Evolutionary conservation across 2,888 invertebrate genomes (phyloP).

Genomic region (Allygus modestus): DNA sequence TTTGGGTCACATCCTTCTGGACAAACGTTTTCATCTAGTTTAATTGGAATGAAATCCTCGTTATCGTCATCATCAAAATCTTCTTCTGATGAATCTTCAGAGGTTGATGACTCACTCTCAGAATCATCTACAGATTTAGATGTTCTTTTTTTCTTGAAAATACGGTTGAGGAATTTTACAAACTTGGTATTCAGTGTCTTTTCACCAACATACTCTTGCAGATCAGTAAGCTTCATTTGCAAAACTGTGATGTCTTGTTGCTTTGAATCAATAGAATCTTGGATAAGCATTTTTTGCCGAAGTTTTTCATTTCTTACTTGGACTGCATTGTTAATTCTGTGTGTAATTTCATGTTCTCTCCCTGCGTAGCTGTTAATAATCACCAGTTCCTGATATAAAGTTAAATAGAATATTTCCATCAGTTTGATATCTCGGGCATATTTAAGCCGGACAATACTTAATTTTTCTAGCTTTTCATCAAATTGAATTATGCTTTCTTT

Average conservation of each 20-base stretch:
- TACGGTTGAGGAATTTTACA: constrained; percentile 85
- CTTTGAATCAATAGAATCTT: constrained; percentile 78
- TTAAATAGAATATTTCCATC: constrained; percentile 81
- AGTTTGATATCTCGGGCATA: constrained; percentile 80
- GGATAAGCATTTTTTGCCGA: constrained; percentile 74
- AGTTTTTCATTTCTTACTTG: constrained; percentile 30
- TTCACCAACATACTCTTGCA: constrained; percentile 78
- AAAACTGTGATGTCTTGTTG: constrained; percentile 73
- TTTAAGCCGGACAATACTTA: constrained; percentile 79
- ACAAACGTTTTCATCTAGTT: constrained; percentile 83
- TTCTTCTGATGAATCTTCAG: constrained; percentile 72
- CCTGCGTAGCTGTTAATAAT: constrained; percentile 86
- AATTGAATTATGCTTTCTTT: constrained; percentile 80
- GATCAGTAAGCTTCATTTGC: constrained; percentile 74
- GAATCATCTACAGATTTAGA: constrained; percentile 79
- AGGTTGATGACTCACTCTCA: constrained; percentile 73
- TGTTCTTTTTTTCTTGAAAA: constrained; percentile 89
- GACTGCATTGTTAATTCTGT: constrained; percentile 68
- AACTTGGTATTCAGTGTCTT: constrained; percentile 79
- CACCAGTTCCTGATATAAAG: constrained; percentile 85
- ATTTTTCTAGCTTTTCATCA: constrained; percentile 80
- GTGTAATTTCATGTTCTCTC: constrained; percentile 80
- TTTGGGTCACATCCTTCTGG: constrained; percentile 84
- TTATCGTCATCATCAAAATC: constrained; percentile 76
- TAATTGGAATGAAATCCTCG: constrained; percentile 52